Base-by-base conservation (phyloP, 2,888 invertebrate species). In the Agrilus biguttatus region DNA sequence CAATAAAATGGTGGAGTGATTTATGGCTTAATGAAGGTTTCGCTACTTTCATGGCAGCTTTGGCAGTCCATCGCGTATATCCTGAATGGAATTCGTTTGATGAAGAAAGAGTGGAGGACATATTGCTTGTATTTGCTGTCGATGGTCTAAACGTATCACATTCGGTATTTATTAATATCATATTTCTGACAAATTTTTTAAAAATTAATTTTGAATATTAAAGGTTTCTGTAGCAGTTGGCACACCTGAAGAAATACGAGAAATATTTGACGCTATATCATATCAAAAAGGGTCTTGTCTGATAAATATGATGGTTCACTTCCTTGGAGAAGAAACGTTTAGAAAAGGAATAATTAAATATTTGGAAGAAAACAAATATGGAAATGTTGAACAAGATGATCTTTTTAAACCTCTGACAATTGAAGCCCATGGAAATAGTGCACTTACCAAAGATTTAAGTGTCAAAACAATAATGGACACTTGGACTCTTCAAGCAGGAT, bases 241-340 rank as follows among this genome's bases (percentile, higher is more conserved):
- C 33, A 73, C 85, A 58, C 85, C 86, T 2, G 77, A 77, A 49
- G 78, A 89, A 58, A 87, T 92, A 44, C 71, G 72, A 0, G 83
- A 89, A 67, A 84, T 87, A 39, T 90, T 90, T 63, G 89, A 90
- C 62, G 74, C 78, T 42, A 89, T 90, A 53, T 85, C 88, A 0
- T 91, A 90, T 63, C 75, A 77, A 48, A 90, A 90, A 66, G 90
- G 90, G 0, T 79, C 88, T n/a, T n/a, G n/a, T n/a, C n/a, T n/a
- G n/a, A n/a, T n/a, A n/a, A n/a, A n/a, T n/a, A n/a, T n/a, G n/a
- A n/a, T n/a, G n/a, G n/a, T 80, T 51, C 72, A 81, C 58, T 83
- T 88, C 65, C 73, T 95, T 17, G 91, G 92, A 0, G 77, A 83
- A 39, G 71, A 77, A 0, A 72, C 80, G n/a, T 83, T 88, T 63